Conservation (phyloP, 1,140 invertebrate species). For the Aphis gossypii region DNA sequence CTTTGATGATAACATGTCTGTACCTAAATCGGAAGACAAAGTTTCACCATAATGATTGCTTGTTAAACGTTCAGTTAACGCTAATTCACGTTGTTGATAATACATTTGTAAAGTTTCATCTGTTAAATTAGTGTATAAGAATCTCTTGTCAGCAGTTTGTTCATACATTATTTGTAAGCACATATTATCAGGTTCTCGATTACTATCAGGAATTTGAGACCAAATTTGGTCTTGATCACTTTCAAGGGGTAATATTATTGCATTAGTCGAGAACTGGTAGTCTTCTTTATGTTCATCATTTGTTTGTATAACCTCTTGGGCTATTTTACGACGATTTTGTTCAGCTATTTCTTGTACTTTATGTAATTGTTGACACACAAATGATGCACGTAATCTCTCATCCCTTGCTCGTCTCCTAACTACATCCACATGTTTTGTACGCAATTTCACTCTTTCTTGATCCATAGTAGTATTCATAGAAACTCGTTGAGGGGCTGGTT, state of each 20-base stretch:
- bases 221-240: conserved; percentile 5
- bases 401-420: not conserved
- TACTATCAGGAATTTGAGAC: not conserved
- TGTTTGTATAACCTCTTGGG: not conserved
- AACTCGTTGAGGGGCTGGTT: not conserved
- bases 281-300: not conserved
- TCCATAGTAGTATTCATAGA: conserved; percentile 10
- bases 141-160: conserved; percentile 40
- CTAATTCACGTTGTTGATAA: not conserved
- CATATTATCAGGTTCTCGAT: conserved; percentile 44
- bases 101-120: conserved; percentile 26
- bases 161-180: conserved; percentile 54
- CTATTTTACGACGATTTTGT: not conserved
- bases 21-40: not conserved
- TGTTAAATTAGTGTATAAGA: not conserved
- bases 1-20: not conserved
- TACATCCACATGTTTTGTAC: conserved; percentile 48
- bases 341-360: conserved; percentile 35
- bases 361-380: conserved; percentile 18
- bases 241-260: conserved; percentile 24
- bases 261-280: not conserved
- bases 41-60: not conserved
- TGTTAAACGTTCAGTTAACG: not conserved
- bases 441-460: conserved; percentile 27
- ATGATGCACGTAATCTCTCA: conserved; percentile 12